Evolutionary conservation across 2,113 vertebrate genomes (phyloP).

Genomic region (Raja brachyura): DNA sequence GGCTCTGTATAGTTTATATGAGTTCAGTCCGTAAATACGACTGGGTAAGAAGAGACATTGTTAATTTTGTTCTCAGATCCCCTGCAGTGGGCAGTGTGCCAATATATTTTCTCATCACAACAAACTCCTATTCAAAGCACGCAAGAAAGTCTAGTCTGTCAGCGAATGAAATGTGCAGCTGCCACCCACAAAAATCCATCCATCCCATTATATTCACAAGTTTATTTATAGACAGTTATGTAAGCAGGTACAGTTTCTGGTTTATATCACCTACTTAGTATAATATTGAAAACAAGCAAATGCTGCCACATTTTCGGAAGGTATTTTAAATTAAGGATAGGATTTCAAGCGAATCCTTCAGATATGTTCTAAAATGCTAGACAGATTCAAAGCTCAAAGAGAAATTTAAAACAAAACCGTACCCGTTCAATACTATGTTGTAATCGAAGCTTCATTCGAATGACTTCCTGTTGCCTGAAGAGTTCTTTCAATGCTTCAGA

Average conservation of each 20-base stretch:
- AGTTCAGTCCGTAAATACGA: neutral
- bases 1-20: neutral
- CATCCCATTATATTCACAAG: neutral
- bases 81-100: neutral
- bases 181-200: neutral
- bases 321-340: neutral
- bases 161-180: neutral
- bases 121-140: neutral
- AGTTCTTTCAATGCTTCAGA: constrained; percentile 93
- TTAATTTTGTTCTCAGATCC: neutral
- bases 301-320: neutral
- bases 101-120: neutral
- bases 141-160: neutral
- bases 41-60: neutral
- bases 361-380: neutral
- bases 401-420: neutral
- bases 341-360: neutral
- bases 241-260: neutral
- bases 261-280: neutral
- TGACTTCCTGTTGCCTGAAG: constrained; percentile 92
- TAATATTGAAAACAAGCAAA: neutral
- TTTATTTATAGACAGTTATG: neutral
- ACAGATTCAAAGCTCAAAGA: neutral
- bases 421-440: constrained; percentile 98
- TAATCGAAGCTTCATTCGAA: constrained; percentile 93